phyloP scores from a whole-genome alignment of 2,888 invertebrate species.

The Dioctria rufipes region DNA sequence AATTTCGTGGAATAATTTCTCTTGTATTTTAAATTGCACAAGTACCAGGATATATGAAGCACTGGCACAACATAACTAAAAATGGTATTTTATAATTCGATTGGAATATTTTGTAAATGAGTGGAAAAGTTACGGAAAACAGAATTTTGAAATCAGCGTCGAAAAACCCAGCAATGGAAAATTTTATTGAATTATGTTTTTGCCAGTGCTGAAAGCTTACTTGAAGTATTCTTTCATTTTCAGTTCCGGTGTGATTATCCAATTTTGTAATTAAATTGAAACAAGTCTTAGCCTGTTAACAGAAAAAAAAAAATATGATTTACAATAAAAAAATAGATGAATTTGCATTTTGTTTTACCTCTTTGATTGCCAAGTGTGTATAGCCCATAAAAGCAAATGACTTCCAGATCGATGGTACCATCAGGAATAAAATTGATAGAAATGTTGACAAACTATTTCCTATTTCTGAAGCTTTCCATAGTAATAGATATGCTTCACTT shows the following conservation, averaged over 20 bases:
- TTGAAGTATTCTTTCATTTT: not conserved
- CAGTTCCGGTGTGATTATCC: not conserved
- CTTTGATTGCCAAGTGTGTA: conserved; percentile 7
- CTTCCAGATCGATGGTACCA: conserved; percentile 23
- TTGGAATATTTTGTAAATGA: conserved; percentile 6
- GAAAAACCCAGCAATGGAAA: conserved; percentile 16
- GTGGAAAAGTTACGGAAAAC: conserved; percentile 6
- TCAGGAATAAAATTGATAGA: not conserved
- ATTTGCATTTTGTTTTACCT: not conserved
- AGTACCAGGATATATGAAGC: conserved; percentile 19
- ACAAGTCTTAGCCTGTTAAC: conserved; percentile 4
- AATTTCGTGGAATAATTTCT: not conserved
- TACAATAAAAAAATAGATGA: not conserved
- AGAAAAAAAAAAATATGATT: not conserved
- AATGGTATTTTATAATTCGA: not conserved
- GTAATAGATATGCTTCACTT: not conserved
- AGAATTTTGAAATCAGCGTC: conserved; percentile 4
- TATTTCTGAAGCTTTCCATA: conserved; percentile 4
- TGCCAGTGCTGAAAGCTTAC: conserved; percentile 1
- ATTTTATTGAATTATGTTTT: conserved; percentile 27
- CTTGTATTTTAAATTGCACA: conserved; percentile 32
- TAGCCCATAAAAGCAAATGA: conserved; percentile 6
- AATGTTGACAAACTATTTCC: not conserved
- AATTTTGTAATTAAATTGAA: not conserved
- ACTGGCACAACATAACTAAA: conserved; percentile 17